phyloP scores from a whole-genome alignment of 2,888 invertebrate genomes.

The Pyralis farinalis region DNA sequence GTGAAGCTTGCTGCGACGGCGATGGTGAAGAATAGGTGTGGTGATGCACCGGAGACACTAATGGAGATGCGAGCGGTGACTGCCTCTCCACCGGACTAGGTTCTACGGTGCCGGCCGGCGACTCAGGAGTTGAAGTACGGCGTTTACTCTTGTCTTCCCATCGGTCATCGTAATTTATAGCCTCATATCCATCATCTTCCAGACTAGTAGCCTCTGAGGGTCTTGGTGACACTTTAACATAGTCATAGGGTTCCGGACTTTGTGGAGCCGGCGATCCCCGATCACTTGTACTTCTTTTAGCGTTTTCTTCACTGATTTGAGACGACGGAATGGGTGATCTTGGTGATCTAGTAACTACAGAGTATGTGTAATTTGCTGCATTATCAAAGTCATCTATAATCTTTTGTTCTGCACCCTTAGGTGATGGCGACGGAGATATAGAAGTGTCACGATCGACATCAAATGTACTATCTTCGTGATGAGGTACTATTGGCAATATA shows the following conservation, averaged over 20 bases:
- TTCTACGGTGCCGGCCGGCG: constrained; percentile 42
- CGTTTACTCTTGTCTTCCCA: constrained; percentile 63
- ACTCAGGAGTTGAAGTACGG: constrained; percentile 66
- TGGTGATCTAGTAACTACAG: constrained; percentile 27
- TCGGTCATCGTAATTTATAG: constrained; percentile 51
- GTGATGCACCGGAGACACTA: constrained; percentile 61
- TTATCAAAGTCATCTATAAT: constrained; percentile 30
- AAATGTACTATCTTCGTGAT: constrained; percentile 33
- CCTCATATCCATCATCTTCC: constrained; percentile 56
- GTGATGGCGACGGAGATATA: constrained; percentile 32
- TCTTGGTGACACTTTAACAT: constrained; percentile 39
- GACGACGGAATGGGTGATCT: constrained; percentile 39
- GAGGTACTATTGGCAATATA: constrained; percentile 30
- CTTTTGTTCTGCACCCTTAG: constrained; percentile 23
- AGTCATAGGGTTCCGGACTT: constrained; percentile 45
- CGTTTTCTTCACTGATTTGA: constrained; percentile 34
- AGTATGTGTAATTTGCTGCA: constrained; percentile 21
- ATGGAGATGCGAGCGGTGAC: constrained; percentile 59
- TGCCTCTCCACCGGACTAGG: constrained; percentile 37
- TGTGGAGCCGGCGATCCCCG: constrained; percentile 31
- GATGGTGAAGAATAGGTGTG: constrained; percentile 47
- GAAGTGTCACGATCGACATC: constrained; percentile 30
- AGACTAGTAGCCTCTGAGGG: constrained; percentile 27
- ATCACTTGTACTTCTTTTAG: constrained; percentile 31
- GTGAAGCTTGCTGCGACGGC: constrained; percentile 44